Conservation (phyloP, 2,113 vertebrate genomes). For the Forbesichthys papilliferus region DNA sequence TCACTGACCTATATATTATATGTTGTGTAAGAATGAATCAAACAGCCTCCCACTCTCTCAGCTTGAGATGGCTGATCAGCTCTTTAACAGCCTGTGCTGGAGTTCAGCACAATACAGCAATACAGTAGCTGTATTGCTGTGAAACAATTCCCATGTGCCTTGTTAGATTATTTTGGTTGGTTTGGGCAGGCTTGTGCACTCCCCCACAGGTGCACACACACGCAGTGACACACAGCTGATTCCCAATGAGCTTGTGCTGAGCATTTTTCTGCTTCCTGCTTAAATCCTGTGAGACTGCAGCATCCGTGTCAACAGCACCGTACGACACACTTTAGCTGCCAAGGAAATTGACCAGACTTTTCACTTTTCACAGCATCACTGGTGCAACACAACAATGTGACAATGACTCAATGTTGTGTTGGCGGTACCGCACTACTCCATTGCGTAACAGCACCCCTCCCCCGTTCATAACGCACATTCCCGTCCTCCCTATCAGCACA, state of each 20-base stretch:
- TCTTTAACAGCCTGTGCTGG: neutral
- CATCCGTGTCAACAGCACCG: constrained; percentile 42
- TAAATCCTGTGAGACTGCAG: constrained; percentile 31
- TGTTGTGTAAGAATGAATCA: constrained; percentile 46
- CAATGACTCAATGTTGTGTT: constrained; percentile 38
- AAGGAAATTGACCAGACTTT: constrained; percentile 29
- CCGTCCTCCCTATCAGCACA: no score
- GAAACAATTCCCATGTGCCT: constrained; percentile 26
- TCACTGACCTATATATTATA: constrained; percentile 43
- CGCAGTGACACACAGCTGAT: neutral
- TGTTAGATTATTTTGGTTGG: constrained; percentile 25
- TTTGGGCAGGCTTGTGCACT: constrained; percentile 14
- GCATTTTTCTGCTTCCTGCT: constrained; percentile 1
- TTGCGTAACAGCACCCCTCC: no score
- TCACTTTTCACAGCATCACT: constrained; percentile 27
- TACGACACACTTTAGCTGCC: constrained; percentile 24
- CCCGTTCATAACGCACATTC: no score
- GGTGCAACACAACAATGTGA: constrained; percentile 49
- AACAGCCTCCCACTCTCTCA: constrained; percentile 43
- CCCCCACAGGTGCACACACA: neutral
- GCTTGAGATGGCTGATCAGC: constrained; percentile 7
- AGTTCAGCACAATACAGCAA: constrained; percentile 5
- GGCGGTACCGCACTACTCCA: neutral
- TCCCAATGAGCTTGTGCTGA: no score
- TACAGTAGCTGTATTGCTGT: constrained; percentile 1